These are phyloP conservation scores for Pinctada fucata DNA, from an alignment of 2,888 invertebrate genomes.

Conservation along the genomic window DNA sequence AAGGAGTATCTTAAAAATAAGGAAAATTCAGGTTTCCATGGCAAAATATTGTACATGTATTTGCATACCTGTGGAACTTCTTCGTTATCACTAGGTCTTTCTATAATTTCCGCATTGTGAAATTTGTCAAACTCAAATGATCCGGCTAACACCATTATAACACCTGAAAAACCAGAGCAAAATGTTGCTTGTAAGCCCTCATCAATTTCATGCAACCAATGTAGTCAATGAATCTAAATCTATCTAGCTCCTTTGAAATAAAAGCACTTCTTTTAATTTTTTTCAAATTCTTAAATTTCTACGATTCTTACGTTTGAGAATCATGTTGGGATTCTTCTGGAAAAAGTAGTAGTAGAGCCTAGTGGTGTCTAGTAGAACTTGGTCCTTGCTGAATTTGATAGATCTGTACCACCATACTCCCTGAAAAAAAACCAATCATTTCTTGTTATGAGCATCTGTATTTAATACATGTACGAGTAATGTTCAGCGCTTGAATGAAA, in stretches of 20 bases:
- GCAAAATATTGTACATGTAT: too few species aligned
- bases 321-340: slow-evolving; percentile 96
- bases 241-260: too few species aligned
- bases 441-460: too few species aligned
- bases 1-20: too few species aligned
- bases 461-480: too few species aligned
- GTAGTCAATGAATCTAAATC: too few species aligned
- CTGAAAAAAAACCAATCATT: slow-evolving; percentile 61
- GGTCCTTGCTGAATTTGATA: slow-evolving; percentile 97
- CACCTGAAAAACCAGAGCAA: slow-evolving; percentile 77
- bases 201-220: too few species aligned
- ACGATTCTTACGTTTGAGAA: slow-evolving; percentile 85
- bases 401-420: slow-evolving; percentile 99
- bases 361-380: slow-evolving; percentile 95
- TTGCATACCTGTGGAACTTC: slow-evolving; percentile 90
- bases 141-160: slow-evolving; percentile 96
- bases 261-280: too few species aligned
- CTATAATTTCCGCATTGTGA: slow-evolving; percentile 95
- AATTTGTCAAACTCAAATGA: slow-evolving; percentile 96
- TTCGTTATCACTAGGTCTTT: slow-evolving; percentile 94
- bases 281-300: too few species aligned
- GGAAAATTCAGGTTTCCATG: too few species aligned
- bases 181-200: background rate
- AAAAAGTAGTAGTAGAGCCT: slow-evolving; percentile 97
- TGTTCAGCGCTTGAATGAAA: too few species aligned